Evolutionary conservation across 2,113 vertebrate species (phyloP), one percentile per base, ranked within the genome.

Genomic region (Cyprinus carpio): DNA sequence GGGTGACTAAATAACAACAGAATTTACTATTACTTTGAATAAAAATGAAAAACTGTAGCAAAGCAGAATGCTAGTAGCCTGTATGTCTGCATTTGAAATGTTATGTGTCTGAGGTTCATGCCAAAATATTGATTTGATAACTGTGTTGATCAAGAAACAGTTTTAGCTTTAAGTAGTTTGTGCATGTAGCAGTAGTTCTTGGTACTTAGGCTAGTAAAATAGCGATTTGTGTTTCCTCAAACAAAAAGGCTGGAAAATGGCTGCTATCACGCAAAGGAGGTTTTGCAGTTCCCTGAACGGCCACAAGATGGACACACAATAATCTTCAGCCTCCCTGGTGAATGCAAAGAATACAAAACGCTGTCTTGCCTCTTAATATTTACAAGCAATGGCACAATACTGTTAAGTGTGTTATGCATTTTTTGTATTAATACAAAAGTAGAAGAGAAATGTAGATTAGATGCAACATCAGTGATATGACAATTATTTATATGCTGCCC

Each of bases 231-330:
- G 25, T 76, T 76, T 76, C 25, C 46, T 80, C 25, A 49, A 49
- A 18, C 29, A 40, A 82, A 25, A 60, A 51, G 29, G 16, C 6
- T n/a, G 49, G 46, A 64, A 85, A 85, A 87, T 71, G 74, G 75
- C 75, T 88, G 75, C 67, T 82, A 46, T 56, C 16, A 11, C 8
- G 15, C 40, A 6, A 15, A 2, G 8, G 49, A n/a, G 69, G 49
- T 67, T 54, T 46, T 46, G 25, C 60, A 54, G 25, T 87, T 51
- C 43, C 6, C 51, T 46, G 75, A 7, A 37, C 60, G 16, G 37
- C 78, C 82, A 86, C 77, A 81, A 87, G 82, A 60, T 71, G 82
- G 87, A 62, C 62, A 71, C 60, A 83, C 16, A 56, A 58, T 23
- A 34, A 51, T 51, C 80, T 27, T 64, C 15, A 67, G 13, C 60